Percentiles rank a stretch among this genome's conserved stretches.
Conservation (phyloP, 2,797 vertebrate genomes). For the Halcyon chelicuti region DNA sequence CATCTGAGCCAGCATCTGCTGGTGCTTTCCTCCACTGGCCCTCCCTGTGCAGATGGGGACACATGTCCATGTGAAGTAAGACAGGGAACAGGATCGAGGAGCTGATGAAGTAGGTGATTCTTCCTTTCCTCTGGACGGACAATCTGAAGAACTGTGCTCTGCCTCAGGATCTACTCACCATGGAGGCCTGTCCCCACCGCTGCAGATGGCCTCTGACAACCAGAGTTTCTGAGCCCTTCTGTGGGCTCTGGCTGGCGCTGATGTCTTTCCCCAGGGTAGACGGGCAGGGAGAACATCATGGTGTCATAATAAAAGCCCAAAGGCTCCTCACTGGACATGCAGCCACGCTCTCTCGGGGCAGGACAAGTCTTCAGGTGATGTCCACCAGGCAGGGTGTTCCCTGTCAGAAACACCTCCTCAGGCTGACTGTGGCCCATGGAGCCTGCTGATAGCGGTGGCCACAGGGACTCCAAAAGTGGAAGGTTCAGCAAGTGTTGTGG, state of each 20-base stretch:
- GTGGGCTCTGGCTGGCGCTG: fast-evolving
- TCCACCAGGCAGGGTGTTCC: background rate
- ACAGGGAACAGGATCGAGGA: fast-evolving
- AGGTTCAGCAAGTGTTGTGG: background rate
- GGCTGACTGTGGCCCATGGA: fast-evolving
- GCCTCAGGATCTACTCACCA: background rate
- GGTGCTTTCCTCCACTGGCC: background rate
- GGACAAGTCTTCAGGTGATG: background rate
- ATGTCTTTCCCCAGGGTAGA: fast-evolving
- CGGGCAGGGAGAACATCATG: too few species aligned
- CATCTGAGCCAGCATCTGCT: background rate
- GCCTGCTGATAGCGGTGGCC: background rate
- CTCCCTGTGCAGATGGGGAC: fast-evolving
- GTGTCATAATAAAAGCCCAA: fast-evolving
- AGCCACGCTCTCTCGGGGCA: background rate
- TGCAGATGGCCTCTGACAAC: background rate
- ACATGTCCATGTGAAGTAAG: background rate
- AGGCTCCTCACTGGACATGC: fast-evolving
- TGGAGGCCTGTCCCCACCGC: fast-evolving
- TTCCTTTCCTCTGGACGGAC: background rate
- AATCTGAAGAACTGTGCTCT: background rate
- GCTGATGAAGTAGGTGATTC: background rate
- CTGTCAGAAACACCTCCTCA: background rate
- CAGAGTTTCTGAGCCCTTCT: fast-evolving
- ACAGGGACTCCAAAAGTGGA: too few species aligned